Evolutionary conservation across 2,888 invertebrate species (phyloP).

Genomic region (Gymnocheta viridis): DNA sequence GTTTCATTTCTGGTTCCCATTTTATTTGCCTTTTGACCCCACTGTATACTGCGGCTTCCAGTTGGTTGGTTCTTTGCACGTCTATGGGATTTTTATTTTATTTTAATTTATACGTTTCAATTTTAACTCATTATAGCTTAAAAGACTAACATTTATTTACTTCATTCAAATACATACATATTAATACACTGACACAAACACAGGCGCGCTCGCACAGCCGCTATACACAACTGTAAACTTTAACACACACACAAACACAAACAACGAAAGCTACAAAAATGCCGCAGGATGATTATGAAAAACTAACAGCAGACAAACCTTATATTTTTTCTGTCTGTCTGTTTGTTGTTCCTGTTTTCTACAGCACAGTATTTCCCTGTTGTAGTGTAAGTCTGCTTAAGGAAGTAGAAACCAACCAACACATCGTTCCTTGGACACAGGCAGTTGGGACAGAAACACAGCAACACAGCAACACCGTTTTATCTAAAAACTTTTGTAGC

Average conservation of each 20-base stretch:
- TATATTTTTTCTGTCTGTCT: constrained; percentile 28
- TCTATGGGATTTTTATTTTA: constrained; percentile 51
- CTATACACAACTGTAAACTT: constrained; percentile 7
- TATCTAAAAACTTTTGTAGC: constrained; percentile 14
- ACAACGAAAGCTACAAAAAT: constrained; percentile 64
- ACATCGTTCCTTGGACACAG: constrained; percentile 43
- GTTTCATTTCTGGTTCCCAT: background rate
- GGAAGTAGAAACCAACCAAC: constrained; percentile 54
- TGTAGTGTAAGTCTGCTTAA: constrained; percentile 28
- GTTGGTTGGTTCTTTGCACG: constrained; percentile 30
- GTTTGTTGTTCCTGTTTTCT: constrained; percentile 31
- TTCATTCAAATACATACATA: constrained; percentile 58
- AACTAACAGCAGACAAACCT: constrained; percentile 65
- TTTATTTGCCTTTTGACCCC: background rate
- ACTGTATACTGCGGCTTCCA: constrained; percentile 14
- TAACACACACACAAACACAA: constrained; percentile 24
- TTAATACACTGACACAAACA: constrained; percentile 36
- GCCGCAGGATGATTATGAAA: constrained; percentile 67
- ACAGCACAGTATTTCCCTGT: constrained; percentile 21
- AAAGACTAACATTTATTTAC: constrained; percentile 68
- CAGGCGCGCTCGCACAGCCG: constrained; percentile 14
- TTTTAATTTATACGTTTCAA: constrained; percentile 65
- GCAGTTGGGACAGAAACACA: constrained; percentile 27
- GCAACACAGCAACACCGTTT: constrained; percentile 26
- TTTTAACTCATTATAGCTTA: constrained; percentile 69